These are phyloP conservation scores for Trachurus trachurus DNA, from an alignment of 2,797 vertebrate species.

Conservation along the genomic window DNA sequence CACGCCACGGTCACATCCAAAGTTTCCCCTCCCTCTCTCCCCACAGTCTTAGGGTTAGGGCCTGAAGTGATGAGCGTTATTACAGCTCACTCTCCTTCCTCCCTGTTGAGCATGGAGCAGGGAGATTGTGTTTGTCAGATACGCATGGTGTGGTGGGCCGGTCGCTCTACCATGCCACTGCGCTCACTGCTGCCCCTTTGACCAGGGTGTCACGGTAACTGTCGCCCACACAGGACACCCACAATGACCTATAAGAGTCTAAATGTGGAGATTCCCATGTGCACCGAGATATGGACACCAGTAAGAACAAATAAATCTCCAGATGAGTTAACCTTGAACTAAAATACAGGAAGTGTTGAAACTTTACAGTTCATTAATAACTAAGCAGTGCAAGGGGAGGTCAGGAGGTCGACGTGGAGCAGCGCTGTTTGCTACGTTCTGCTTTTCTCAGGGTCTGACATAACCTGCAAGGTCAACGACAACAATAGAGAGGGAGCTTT, in stretches of 20 bases:
- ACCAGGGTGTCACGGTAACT: conserved; percentile 18
- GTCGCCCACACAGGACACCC: conserved; percentile 37
- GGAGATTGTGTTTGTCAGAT: conserved; percentile 63
- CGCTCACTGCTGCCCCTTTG: conserved; percentile 23
- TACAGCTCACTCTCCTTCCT: conserved; percentile 59
- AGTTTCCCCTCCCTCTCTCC: conserved; percentile 76
- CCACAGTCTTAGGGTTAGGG: conserved; percentile 76
- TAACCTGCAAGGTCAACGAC: conserved; percentile 74
- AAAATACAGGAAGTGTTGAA: conserved; percentile 62
- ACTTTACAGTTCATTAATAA: conserved; percentile 74
- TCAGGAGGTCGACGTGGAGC: conserved; percentile 61
- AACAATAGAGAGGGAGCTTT: conserved; percentile 75
- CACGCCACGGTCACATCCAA: conserved; percentile 83
- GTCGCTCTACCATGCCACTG: background rate
- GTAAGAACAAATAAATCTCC: conserved; percentile 54
- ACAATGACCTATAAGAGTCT: conserved; percentile 24
- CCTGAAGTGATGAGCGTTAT: conserved; percentile 69
- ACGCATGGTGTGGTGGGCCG: conserved; percentile 38
- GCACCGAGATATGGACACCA: conserved; percentile 33
- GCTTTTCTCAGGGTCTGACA: conserved; percentile 73
- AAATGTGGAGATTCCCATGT: conserved; percentile 42
- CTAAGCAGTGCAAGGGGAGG: conserved; percentile 43
- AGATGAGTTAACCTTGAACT: conserved; percentile 71
- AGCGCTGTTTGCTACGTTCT: conserved; percentile 52
- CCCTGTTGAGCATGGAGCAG: conserved; percentile 48